Percentiles rank a stretch among this genome's conserved stretches.
Conservation (phyloP, 1,140 invertebrate species). For the Nymphalis io region DNA sequence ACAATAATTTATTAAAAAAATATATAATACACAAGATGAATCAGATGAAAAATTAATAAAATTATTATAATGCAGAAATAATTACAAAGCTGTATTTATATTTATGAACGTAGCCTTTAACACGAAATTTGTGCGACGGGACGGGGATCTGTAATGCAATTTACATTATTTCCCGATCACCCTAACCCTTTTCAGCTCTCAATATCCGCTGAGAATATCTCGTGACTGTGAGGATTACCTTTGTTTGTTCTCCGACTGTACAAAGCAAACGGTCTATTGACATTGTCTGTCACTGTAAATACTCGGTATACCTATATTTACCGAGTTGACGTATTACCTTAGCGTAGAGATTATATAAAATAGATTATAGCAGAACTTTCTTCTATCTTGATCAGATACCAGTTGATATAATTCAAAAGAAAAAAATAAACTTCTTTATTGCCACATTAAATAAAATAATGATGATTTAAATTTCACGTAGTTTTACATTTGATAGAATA, state of each 20-base stretch:
- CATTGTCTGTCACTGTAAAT: conserved; percentile 70
- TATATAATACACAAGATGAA: too few species aligned
- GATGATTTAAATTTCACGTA: too few species aligned
- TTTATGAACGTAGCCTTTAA: neutral
- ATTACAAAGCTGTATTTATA: neutral
- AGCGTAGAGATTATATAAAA: conserved; percentile 14
- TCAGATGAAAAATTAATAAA: too few species aligned
- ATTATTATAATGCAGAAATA: neutral
- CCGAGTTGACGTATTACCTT: conserved; percentile 27
- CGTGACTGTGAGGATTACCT: conserved; percentile 62
- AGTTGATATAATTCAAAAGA: too few species aligned
- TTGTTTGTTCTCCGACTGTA: conserved; percentile 70
- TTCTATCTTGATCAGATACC: neutral
- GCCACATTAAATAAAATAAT: too few species aligned
- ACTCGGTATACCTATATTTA: conserved; percentile 67
- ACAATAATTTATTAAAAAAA: too few species aligned
- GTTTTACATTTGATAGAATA: too few species aligned
- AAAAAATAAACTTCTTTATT: too few species aligned
- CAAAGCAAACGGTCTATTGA: conserved; percentile 73
- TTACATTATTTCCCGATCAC: conserved; percentile 27
- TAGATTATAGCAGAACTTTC: neutral
- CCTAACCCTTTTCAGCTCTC: conserved; percentile 19
- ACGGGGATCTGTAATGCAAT: conserved; percentile 26
- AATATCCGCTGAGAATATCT: conserved; percentile 49
- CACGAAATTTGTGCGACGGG: conserved; percentile 4